Evolutionary conservation across 2,113 vertebrate species (phyloP).

Genomic region (Petroica traversi): DNA sequence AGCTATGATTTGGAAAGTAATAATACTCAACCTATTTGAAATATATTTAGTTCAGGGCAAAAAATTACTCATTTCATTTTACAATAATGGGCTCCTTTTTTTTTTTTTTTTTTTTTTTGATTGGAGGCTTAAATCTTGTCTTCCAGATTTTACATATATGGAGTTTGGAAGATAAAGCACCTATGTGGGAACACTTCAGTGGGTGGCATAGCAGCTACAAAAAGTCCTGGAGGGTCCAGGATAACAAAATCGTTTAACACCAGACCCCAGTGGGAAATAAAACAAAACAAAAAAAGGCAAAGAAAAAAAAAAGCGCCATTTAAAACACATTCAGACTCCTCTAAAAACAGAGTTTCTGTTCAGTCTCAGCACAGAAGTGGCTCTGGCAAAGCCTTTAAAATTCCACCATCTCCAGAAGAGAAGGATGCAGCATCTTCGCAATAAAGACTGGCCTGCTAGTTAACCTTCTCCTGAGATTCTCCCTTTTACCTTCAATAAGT

Average conservation of each 20-base stretch:
- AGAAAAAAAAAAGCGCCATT: background rate
- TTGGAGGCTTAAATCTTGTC: background rate
- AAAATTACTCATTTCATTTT: background rate
- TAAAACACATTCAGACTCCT: slow-evolving; percentile 47
- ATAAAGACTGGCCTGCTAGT: slow-evolving; percentile 65
- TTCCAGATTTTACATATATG: background rate
- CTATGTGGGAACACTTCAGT: background rate
- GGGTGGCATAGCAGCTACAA: slow-evolving; percentile 17
- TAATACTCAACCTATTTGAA: slow-evolving; percentile 13
- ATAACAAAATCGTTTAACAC: slow-evolving; percentile 26
- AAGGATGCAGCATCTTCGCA: slow-evolving; percentile 68
- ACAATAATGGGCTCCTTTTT: background rate
- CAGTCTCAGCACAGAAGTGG: slow-evolving; percentile 34
- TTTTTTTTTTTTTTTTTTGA: background rate
- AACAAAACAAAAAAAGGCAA: background rate
- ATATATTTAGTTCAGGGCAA: background rate
- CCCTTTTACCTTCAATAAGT: slow-evolving; percentile 64
- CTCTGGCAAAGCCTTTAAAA: slow-evolving; percentile 43
- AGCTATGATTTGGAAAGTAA: slow-evolving; percentile 11
- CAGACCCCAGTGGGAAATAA: background rate
- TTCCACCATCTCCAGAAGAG: slow-evolving; percentile 42
- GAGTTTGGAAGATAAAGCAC: slow-evolving; percentile 18
- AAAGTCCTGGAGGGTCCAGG: background rate
- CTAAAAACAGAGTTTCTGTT: slow-evolving; percentile 51
- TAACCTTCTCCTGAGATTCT: slow-evolving; percentile 70